Conservation (phyloP, 2,888 invertebrate genomes). For the Entomobrya multifasciata region DNA sequence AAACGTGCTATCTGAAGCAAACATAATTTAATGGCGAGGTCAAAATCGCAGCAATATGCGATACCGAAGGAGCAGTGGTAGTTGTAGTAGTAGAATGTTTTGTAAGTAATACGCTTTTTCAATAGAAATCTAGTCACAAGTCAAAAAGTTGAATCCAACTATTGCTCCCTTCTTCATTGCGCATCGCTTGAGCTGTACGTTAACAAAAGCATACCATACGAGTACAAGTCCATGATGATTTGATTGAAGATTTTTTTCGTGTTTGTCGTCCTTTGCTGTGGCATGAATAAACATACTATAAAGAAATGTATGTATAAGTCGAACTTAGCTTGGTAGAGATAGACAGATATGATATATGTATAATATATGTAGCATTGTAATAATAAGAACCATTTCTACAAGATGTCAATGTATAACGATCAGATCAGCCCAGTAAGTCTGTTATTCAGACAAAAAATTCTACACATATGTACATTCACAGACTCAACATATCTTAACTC, state of each 20-base stretch:
- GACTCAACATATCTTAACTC: no score
- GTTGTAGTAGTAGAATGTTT: neutral
- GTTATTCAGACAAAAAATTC: conserved; percentile 22
- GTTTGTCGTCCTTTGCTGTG: conserved; percentile 42
- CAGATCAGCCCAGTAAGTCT: conserved; percentile 16
- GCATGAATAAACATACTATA: conserved; percentile 54
- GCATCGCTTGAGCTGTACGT: conserved; percentile 40
- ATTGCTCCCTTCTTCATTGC: conserved; percentile 44
- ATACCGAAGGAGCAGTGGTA: neutral
- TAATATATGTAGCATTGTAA: neutral
- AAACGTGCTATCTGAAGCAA: conserved; percentile 56
- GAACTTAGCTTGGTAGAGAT: neutral
- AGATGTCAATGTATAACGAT: conserved; percentile 32
- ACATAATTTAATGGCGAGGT: conserved; percentile 62
- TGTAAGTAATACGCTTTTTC: conserved; percentile 29
- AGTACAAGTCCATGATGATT: conserved; percentile 44
- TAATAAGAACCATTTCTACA: neutral
- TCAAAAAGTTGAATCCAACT: conserved; percentile 55
- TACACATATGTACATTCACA: no score
- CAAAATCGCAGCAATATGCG: conserved; percentile 28
- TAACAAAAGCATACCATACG: neutral
- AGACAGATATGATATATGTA: neutral
- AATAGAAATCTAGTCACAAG: conserved; percentile 47
- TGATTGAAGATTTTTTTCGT: conserved; percentile 39
- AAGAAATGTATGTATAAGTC: neutral